Base-by-base conservation (phyloP, 2,797 vertebrate genomes). In the Enoplosus armatus region DNA sequence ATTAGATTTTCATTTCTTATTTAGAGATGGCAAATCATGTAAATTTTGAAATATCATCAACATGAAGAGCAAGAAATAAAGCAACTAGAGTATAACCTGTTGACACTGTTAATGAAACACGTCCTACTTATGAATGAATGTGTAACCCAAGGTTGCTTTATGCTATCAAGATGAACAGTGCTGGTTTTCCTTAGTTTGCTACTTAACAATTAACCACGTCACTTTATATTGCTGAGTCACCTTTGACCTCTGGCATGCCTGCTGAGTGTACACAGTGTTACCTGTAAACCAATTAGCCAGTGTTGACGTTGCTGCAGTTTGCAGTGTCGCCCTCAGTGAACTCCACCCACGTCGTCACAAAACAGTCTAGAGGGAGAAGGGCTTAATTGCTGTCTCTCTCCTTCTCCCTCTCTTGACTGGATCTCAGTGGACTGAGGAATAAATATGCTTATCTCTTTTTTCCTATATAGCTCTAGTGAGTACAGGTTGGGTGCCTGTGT, bases 221-320 rank as follows among this genome's bases (percentile, higher is more conserved):
- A 59, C 43, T 72, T 79, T 74, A 51, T 75, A 45, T 73, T 50
- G 66, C 73, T 3, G 14, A 61, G 51, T 70, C 68, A 85, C 84
- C 84, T 89, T 59, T 78, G 76, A 90, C 88, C 79, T 50, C 31
- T 55, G 60, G 68, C 69, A 33, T 45, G 45, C 39, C 69, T 59
- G 59, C 61, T 4, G 66, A 63, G 75, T 72, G 56, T 80, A 37
- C 83, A 56, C 86, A 60, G 63, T 76, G 73, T 82, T 85, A 92
- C 90, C 92, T 89, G 86, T 83, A 82, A 90, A 86, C 84, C 89
- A 90, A 90, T 92, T 91, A 91, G 83, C 72, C 56, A 14, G 47
- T 84, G 90, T 79, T 85, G 87, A 85, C 73, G 81, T 80, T 83
- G 63, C 63, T 67, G 72, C 72, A 70, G 82, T 84, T 89, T 84